Percentiles rank a stretch among this genome's conserved stretches.
phyloP scores from a whole-genome alignment of 2,888 invertebrate genomes.

The Patella caerulea region DNA sequence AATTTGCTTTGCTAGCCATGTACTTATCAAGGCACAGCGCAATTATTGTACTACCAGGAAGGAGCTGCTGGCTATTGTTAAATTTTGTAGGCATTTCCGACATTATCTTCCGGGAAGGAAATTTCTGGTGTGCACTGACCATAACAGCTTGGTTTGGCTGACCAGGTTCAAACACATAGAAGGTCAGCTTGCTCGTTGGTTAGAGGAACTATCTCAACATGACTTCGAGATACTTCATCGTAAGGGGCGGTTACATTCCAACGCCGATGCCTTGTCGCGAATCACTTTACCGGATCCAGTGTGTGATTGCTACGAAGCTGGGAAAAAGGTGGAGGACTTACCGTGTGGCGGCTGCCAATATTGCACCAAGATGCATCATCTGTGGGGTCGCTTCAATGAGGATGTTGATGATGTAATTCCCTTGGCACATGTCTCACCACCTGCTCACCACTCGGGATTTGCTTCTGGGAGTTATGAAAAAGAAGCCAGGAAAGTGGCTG shows the following conservation, averaged over 20 bases:
- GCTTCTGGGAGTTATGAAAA: no score
- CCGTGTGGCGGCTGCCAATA: conserved; percentile 22
- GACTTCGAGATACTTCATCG: conserved; percentile 31
- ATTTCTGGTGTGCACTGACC: conserved; percentile 38
- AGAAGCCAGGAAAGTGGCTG: no score
- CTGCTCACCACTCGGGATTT: no score
- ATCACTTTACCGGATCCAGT: not conserved
- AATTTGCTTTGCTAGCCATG: conserved; percentile 35
- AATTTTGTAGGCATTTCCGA: conserved; percentile 35
- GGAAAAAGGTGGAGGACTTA: not conserved
- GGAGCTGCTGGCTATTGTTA: conserved; percentile 33
- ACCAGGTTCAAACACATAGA: conserved; percentile 35
- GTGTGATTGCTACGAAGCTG: conserved; percentile 11
- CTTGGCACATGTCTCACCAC: not conserved
- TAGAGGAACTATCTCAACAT: conserved; percentile 40
- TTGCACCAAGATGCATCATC: not conserved
- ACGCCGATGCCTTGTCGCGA: conserved; percentile 35
- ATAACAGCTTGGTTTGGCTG: conserved; percentile 36
- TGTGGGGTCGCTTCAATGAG: conserved; percentile 17
- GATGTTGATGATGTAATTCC: conserved; percentile 19
- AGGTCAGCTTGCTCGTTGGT: conserved; percentile 43
- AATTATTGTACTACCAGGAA: conserved; percentile 30
- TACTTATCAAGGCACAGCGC: conserved; percentile 33
- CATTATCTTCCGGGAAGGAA: no score
- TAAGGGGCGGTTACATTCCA: conserved; percentile 21